Conservation (phyloP, 2,113 vertebrate genomes). For the Calypte anna region DNA sequence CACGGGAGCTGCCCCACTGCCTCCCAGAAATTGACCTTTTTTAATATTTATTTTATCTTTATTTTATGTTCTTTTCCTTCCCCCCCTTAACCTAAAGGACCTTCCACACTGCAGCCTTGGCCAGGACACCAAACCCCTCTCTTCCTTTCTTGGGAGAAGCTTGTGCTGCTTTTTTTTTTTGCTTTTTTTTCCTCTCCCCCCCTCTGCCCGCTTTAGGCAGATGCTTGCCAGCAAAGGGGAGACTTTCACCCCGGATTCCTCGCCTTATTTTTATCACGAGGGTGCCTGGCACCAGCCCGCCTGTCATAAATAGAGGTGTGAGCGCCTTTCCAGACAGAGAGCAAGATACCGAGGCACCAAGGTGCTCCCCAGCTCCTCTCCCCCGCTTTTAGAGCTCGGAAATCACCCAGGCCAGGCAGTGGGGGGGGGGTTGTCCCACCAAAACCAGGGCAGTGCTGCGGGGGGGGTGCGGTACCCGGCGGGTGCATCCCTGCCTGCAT, state of each 20-base stretch:
- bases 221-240: background rate
- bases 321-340: background rate
- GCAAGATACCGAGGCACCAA: background rate
- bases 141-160: too few species aligned
- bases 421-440: background rate
- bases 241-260: background rate
- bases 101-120: background rate
- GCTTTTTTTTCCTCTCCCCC: too few species aligned
- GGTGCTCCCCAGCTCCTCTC: background rate
- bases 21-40: background rate
- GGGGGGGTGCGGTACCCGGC: background rate
- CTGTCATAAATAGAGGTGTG: background rate
- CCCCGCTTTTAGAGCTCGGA: background rate
- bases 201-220: background rate
- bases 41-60: too few species aligned
- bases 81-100: background rate
- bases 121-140: background rate
- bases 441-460: background rate
- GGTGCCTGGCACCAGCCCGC: constrained; percentile 1
- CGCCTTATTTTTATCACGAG: background rate
- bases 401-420: background rate
- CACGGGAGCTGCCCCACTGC: background rate
- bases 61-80: background rate
- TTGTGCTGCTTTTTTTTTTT: background rate
- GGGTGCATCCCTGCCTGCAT: background rate